Conservation (phyloP, 2,113 vertebrate genomes). For the Syrrhaptes paradoxus region DNA sequence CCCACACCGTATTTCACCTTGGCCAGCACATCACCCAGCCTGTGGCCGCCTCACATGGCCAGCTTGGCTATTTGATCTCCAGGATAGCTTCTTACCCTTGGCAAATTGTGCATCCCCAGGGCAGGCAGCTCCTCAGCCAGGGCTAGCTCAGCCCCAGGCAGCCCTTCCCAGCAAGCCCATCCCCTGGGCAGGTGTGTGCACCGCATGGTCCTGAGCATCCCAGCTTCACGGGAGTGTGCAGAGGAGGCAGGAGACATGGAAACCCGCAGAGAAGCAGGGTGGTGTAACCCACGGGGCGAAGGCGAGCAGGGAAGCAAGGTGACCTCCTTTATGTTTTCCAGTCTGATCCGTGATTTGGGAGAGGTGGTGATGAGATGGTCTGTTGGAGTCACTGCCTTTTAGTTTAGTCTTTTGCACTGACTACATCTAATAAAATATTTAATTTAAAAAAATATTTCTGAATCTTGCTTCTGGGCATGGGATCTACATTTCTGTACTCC, state of each 20-base stretch:
- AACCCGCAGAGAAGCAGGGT: background rate
- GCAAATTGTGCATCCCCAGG: accelerated
- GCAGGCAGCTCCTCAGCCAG: background rate
- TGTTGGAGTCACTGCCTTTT: background rate
- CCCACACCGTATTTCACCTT: background rate
- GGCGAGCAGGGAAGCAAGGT: background rate
- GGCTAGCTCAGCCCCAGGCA: background rate
- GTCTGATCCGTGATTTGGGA: background rate
- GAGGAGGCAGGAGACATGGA: background rate
- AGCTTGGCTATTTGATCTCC: background rate
- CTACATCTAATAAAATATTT: background rate
- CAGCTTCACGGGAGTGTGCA: accelerated
- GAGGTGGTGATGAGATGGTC: background rate
- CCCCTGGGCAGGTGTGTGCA: accelerated
- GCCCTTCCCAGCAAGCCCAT: background rate
- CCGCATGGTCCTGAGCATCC: background rate
- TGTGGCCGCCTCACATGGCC: accelerated
- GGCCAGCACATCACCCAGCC: background rate
- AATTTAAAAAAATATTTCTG: background rate
- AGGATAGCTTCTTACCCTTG: background rate
- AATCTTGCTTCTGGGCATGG: background rate
- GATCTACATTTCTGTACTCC: background rate
- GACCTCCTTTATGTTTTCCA: background rate
- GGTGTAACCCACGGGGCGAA: background rate
- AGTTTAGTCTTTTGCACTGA: background rate